phyloP scores from a whole-genome alignment of 2,888 invertebrate genomes.

The Blera fallax region DNA sequence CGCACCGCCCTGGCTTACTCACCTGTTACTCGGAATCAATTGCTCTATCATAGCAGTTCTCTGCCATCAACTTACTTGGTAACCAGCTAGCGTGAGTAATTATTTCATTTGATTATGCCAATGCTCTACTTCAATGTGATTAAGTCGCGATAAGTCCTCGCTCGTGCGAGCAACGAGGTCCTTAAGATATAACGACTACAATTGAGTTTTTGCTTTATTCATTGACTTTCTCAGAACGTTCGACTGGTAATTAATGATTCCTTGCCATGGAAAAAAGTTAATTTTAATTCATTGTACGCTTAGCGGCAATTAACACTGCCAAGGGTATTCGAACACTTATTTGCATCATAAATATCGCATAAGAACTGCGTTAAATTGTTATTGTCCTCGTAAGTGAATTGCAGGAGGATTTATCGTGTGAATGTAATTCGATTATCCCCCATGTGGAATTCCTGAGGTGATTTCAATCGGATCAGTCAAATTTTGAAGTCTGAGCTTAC shows the following conservation, averaged over 20 bases:
- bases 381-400: too few relatives aligned
- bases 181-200: neutral
- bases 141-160: neutral
- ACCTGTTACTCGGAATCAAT: neutral
- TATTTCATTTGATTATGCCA: neutral
- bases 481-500: too few relatives aligned
- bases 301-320: neutral
- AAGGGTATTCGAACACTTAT: neutral
- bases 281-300: conserved; percentile 11
- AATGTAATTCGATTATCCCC: too few relatives aligned
- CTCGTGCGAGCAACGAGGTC: neutral
- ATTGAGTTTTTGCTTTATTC: neutral
- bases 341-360: neutral
- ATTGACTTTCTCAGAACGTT: conserved; percentile 4
- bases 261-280: neutral
- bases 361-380: neutral
- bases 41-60: neutral
- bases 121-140: neutral
- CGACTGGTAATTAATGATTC: neutral
- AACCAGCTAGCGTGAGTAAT: neutral
- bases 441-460: neutral
- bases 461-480: neutral
- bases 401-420: too few relatives aligned
- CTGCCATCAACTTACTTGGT: neutral
- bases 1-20: neutral